phyloP scores from a whole-genome alignment of 1,140 invertebrate species.

The Patella vulgata region DNA sequence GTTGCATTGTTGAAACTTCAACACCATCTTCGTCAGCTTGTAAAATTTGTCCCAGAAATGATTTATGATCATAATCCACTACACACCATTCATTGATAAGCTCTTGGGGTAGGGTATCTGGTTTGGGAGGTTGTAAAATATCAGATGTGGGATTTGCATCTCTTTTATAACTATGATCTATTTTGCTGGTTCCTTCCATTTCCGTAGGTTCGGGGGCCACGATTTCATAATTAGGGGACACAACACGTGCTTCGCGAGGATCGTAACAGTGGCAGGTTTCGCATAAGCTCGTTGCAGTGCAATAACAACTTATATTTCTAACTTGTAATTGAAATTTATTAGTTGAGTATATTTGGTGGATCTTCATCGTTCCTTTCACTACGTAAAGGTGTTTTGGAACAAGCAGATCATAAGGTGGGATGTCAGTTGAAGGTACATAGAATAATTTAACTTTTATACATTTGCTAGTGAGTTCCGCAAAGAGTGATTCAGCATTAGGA shows the following conservation, averaged over 20 bases:
- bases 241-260: no score
- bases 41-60: background rate
- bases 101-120: background rate
- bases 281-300: background rate
- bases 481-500: constrained; percentile 4
- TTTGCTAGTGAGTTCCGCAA: background rate
- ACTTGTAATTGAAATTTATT: background rate
- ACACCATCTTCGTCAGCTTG: background rate
- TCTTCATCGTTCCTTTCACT: background rate
- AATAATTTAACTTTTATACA: background rate
- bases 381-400: background rate
- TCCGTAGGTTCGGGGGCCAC: no score
- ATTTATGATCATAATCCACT: background rate
- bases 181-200: no score
- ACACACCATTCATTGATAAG: background rate
- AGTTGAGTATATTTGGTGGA: background rate
- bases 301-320: background rate
- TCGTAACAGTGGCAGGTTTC: background rate
- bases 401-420: background rate
- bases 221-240: no score
- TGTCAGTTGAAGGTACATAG: no score
- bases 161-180: no score
- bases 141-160: no score
- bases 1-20: background rate
- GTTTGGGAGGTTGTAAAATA: background rate